Percentiles rank a stretch among this genome's conserved stretches.
These are phyloP conservation scores for Pyrochroa serraticornis DNA, from an alignment of 2,888 invertebrate species.

Conservation along the genomic window DNA sequence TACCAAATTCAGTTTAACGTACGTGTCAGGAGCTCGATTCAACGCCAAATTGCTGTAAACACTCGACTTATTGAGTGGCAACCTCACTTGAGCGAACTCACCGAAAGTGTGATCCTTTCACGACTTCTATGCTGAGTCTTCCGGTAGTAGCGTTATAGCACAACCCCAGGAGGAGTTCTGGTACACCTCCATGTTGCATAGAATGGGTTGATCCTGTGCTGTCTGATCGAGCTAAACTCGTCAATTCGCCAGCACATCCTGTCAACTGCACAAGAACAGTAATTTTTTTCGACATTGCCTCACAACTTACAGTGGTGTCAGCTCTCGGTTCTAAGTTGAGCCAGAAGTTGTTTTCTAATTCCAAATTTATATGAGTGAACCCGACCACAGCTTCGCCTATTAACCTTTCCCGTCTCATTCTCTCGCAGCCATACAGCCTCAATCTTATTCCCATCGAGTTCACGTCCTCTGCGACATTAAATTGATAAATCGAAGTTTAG, in stretches of 20 bases:
- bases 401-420: constrained; percentile 89
- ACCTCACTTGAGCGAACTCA: neutral
- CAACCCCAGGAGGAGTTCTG: constrained; percentile 86
- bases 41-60: constrained; percentile 74
- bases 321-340: constrained; percentile 79
- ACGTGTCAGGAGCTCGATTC: constrained; percentile 88
- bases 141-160: constrained; percentile 94
- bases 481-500: neutral
- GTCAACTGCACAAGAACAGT: constrained; percentile 55
- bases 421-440: constrained; percentile 89
- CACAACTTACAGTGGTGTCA: constrained; percentile 60
- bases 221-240: constrained; percentile 87
- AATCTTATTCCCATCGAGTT: constrained; percentile 90
- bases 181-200: constrained; percentile 86
- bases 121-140: constrained; percentile 88
- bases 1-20: constrained; percentile 89
- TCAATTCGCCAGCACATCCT: constrained; percentile 66
- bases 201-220: constrained; percentile 94
- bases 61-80: constrained; percentile 1
- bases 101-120: constrained; percentile 76
- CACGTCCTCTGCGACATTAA: constrained; percentile 75
- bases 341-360: constrained; percentile 90
- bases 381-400: constrained; percentile 90
- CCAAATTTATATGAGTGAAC: constrained; percentile 87
- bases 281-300: too few relatives aligned